phyloP scores from a whole-genome alignment of 2,888 invertebrate genomes.

The Chaetogeoica ovagalla region DNA sequence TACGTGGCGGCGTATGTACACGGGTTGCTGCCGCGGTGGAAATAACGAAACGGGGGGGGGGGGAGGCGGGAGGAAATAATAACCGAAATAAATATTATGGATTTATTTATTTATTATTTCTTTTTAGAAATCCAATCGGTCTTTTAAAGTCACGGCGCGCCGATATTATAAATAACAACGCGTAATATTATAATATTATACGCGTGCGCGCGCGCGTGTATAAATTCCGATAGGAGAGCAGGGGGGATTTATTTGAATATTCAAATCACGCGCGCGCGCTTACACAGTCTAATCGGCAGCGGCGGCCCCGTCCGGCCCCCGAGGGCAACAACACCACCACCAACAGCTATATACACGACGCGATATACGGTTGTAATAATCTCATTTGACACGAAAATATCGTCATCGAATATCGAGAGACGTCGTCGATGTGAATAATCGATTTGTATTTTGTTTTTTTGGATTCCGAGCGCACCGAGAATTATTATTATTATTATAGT shows the following conservation, averaged over 20 bases:
- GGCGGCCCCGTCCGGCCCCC: background rate
- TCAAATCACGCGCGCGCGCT: constrained; percentile 43
- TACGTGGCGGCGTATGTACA: constrained; percentile 22
- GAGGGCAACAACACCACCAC: no score
- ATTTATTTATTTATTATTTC: constrained; percentile 1
- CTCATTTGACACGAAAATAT: constrained; percentile 34
- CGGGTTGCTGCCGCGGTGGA: no score
- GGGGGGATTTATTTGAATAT: constrained; percentile 43
- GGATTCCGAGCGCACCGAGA: no score
- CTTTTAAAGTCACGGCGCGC: constrained; percentile 5
- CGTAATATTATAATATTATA: constrained; percentile 11
- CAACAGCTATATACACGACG: background rate
- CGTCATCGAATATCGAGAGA: constrained; percentile 29
- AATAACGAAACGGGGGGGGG: no score
- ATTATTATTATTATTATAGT: no score
- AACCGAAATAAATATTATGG: constrained; percentile 20
- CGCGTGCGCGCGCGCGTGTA: background rate
- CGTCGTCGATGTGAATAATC: no score
- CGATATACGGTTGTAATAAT: background rate
- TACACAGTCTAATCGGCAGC: constrained; percentile 27
- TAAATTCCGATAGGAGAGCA: constrained; percentile 43
- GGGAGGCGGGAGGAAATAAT: constrained; percentile 10
- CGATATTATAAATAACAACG: background rate
- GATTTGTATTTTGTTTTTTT: no score
- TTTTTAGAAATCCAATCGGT: constrained; percentile 26